Evolutionary conservation across 2,888 invertebrate genomes (phyloP).

Genomic region (Orgyia antiqua): DNA sequence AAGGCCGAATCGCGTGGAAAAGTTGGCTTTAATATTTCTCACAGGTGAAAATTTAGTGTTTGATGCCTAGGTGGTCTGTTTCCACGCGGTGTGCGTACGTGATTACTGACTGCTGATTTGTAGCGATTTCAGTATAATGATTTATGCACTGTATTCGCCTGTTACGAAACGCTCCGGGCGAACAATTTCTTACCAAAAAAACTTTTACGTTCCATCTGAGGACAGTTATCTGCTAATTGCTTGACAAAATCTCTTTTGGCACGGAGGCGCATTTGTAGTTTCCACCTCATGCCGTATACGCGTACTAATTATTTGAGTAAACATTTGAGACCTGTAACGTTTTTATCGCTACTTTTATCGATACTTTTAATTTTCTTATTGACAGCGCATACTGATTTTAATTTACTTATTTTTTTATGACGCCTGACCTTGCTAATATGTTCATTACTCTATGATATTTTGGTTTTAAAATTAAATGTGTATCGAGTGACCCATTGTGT

Average conservation of each 20-base stretch:
- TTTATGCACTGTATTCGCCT: slow-evolving; percentile 39
- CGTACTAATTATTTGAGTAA: slow-evolving; percentile 46
- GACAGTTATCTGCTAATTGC: slow-evolving; percentile 65
- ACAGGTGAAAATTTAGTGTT: slow-evolving; percentile 51
- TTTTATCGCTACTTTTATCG: slow-evolving; percentile 38
- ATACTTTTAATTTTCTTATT: slow-evolving; percentile 35
- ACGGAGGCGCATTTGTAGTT: slow-evolving; percentile 38
- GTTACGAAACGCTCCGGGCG: slow-evolving; percentile 59
- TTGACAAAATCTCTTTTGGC: slow-evolving; percentile 57
- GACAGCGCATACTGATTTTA: slow-evolving; percentile 20
- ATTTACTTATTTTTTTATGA: slow-evolving; percentile 16
- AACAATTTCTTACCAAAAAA: slow-evolving; percentile 53
- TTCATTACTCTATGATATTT: slow-evolving; percentile 44
- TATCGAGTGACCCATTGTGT: slow-evolving; percentile 34
- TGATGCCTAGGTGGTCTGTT: slow-evolving; percentile 30
- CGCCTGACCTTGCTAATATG: slow-evolving; percentile 8
- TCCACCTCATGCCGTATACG: slow-evolving; percentile 32
- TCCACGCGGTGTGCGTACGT: slow-evolving; percentile 43
- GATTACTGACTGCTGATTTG: slow-evolving; percentile 36
- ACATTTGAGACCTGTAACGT: slow-evolving; percentile 37
- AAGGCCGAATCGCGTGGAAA: slow-evolving; percentile 63
- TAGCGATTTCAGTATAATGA: slow-evolving; percentile 56
- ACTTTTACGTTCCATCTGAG: slow-evolving; percentile 46
- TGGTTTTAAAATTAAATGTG: slow-evolving; percentile 32
- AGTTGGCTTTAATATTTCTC: slow-evolving; percentile 44